Conservation (phyloP, 2,888 invertebrate species). For the Adelphocoris suturalis region DNA sequence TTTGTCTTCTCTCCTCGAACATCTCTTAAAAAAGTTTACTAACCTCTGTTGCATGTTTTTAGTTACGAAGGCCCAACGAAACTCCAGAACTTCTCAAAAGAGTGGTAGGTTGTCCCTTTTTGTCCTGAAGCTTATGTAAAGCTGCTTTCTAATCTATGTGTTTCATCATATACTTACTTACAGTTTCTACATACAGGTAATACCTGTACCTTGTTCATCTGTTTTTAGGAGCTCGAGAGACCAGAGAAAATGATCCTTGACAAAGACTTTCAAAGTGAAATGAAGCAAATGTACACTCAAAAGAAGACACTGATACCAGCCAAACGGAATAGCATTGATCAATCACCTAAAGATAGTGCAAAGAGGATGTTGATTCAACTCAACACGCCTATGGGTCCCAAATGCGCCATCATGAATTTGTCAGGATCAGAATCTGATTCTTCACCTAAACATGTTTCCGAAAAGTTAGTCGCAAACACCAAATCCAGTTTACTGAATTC, state of each 20-base stretch:
- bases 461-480: not conserved
- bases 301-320: not conserved
- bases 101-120: constrained; percentile 55
- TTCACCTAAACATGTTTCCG: constrained; percentile 24
- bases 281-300: constrained; percentile 47
- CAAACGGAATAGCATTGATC: constrained; percentile 52
- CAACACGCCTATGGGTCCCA: constrained; percentile 34
- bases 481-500: not conserved
- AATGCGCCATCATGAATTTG: constrained; percentile 43
- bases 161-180: too few relatives aligned
- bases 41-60: constrained; percentile 25
- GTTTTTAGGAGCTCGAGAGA: constrained; percentile 52
- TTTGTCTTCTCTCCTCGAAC: not conserved
- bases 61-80: constrained; percentile 43
- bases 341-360: not conserved
- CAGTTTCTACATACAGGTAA: too few relatives aligned
- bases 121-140: not conserved
- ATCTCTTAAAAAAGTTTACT: not conserved
- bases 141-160: not conserved
- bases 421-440: constrained; percentile 65
- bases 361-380: constrained; percentile 49
- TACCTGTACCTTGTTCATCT: too few relatives aligned
- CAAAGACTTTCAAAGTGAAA: constrained; percentile 54
- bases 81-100: constrained; percentile 47
- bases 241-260: constrained; percentile 50